Evolutionary conservation across 2,797 vertebrate genomes (phyloP), one percentile per base, ranked within the genome.

Genomic region (Esox lucius): DNA sequence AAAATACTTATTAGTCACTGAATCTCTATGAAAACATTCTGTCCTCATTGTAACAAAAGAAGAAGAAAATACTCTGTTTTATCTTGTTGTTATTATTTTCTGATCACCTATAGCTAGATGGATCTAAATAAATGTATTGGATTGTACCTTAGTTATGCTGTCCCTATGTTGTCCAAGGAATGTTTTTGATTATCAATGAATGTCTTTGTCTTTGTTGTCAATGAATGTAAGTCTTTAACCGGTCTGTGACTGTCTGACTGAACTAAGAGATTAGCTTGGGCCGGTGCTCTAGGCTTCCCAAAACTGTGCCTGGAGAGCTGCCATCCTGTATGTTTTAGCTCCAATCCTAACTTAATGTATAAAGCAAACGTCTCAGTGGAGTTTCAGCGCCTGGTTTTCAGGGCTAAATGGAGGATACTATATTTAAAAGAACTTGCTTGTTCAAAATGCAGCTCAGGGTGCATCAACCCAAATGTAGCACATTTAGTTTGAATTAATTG

Each of bases 161-260:
- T 48, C 46, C 5, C 22, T 48, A 24, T 24, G 3, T 46, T 12
- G 9, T 46, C 42, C 9, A 46, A 7, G 42, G 42, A 68, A 13
- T 69, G 42, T 70, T 16, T 48, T 28, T 56, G 7, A n/a, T 56
- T 56, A 19, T 56, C 17, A 6, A 56, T 56, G 6, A 3, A 56
- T 42, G 39, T 56, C 51, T 56, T 7, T 11, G 9, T 24, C 7
- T 22, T 22, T n/a, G n/a, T 42, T 75, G 46, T 78, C 70, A 56
- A 69, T 76, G 82, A 85, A 82, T 80, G 78, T 79, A 71, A 31
- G 77, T 83, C 73, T 78, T 73, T 79, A 48, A 17, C 80, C 75
- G 66, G 72, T 66, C 39, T 75, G 19, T 26, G 35, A 53, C 53
- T 64, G 72, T 2, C 16, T 51, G 39, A 82, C 65, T 26, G 1